Evolutionary conservation across 53 echinoderm and acorn worm genomes (phyloP).

Genomic region (Apostichopus leukothele): DNA sequence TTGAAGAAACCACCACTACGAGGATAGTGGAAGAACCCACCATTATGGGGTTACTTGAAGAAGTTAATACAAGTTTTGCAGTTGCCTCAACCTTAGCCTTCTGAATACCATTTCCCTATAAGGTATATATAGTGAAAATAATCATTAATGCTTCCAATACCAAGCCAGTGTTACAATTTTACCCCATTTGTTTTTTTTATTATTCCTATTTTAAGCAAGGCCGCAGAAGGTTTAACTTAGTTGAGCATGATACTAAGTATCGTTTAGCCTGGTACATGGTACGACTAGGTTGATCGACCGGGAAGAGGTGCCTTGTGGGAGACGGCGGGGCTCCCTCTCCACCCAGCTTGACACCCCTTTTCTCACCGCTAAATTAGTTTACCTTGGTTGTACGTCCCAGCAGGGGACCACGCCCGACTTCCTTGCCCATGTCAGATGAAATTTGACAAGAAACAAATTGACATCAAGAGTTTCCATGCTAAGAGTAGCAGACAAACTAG

Average conservation of each 20-base stretch:
- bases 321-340: conserved; percentile 18
- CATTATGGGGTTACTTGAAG: too few species aligned
- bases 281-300: conserved; percentile 29
- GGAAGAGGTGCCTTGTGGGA: conserved; percentile 45
- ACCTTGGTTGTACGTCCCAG: conserved; percentile 38
- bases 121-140: too few species aligned
- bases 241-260: neutral
- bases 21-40: too few species aligned
- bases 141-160: too few species aligned
- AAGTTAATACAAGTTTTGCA: too few species aligned
- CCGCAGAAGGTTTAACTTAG: conserved; percentile 1
- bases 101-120: too few species aligned
- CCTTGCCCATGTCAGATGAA: conserved; percentile 39
- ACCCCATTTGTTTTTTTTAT: neutral
- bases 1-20: too few species aligned
- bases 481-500: conserved; percentile 17
- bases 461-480: conserved; percentile 3
- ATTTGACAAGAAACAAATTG: conserved; percentile 44
- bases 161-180: too few species aligned
- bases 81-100: too few species aligned
- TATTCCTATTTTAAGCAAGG: conserved; percentile 11
- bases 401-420: conserved; percentile 37
- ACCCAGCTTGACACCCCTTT: conserved; percentile 15
- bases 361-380: conserved; percentile 51
- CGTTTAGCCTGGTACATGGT: neutral